These are phyloP conservation scores for Amblyteles armatorius DNA, from an alignment of 2,888 invertebrate species.

Conservation along the genomic window DNA sequence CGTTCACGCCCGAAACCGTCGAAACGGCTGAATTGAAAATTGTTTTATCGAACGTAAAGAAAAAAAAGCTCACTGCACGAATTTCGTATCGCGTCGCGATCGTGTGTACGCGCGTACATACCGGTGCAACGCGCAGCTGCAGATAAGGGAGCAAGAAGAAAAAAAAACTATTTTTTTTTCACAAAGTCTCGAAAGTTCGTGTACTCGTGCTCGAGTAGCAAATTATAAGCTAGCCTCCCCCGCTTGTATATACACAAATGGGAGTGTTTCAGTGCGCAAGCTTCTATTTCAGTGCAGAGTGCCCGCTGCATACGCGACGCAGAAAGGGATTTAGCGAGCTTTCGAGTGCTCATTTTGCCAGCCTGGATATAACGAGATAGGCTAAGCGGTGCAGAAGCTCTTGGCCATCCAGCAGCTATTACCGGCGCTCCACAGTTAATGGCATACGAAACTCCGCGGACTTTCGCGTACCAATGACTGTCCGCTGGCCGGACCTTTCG, in stretches of 20 bases:
- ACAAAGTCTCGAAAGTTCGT: slow-evolving; percentile 17
- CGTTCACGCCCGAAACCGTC: no score
- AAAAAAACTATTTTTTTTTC: background rate
- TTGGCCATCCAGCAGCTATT: slow-evolving; percentile 1
- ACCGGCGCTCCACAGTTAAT: background rate
- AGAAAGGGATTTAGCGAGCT: slow-evolving; percentile 19
- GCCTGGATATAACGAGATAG: slow-evolving; percentile 14
- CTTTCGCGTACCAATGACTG: background rate
- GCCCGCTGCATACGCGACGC: slow-evolving; percentile 2
- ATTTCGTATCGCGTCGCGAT: no score
- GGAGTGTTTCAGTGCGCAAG: slow-evolving; percentile 16
- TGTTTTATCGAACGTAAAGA: no score
- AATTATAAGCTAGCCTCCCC: background rate
- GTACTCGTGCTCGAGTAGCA: slow-evolving; percentile 9
- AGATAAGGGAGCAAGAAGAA: background rate
- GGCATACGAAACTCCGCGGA: background rate
- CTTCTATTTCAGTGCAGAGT: background rate
- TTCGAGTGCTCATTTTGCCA: slow-evolving; percentile 24
- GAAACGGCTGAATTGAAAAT: no score
- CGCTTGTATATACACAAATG: slow-evolving; percentile 17
- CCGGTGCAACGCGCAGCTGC: no score
- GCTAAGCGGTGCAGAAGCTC: slow-evolving; percentile 17
- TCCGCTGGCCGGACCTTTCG: background rate
- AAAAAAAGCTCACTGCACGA: no score
- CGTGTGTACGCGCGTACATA: no score